phyloP scores from a whole-genome alignment of 1,140 invertebrate species.

The Scylla paramamosain region DNA sequence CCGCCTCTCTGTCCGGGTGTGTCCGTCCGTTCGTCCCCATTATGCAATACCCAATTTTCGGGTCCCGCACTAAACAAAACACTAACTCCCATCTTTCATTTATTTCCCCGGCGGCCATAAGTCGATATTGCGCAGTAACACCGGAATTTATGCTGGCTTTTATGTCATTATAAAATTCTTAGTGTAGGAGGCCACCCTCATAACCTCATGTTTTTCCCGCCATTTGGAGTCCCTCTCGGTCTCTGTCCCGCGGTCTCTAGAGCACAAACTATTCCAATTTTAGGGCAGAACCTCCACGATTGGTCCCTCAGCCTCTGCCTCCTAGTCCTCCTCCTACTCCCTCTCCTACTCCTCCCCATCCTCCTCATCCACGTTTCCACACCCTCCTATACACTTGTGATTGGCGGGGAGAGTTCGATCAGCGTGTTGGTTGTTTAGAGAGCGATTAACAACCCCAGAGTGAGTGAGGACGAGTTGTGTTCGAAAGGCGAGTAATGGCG shows the following conservation, averaged over 20 bases:
- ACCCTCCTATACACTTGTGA: too few species aligned
- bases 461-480: too few species aligned
- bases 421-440: too few species aligned
- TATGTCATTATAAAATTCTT: constrained; percentile 74
- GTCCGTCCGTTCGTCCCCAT: constrained; percentile 5
- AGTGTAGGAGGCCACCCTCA: constrained; percentile 59
- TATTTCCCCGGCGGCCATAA: constrained; percentile 61
- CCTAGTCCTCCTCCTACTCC: neutral
- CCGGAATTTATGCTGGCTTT: constrained; percentile 65
- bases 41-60: constrained; percentile 58
- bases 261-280: constrained; percentile 70
- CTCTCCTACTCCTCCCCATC: too few species aligned
- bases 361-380: too few species aligned
- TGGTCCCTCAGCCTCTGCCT: constrained; percentile 48
- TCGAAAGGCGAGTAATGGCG: neutral
- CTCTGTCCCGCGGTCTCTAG: constrained; percentile 59
- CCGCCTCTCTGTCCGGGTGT: neutral
- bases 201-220: constrained; percentile 70
- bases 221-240: constrained; percentile 67
- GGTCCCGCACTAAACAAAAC: constrained; percentile 56
- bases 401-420: too few species aligned
- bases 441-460: too few species aligned
- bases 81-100: constrained; percentile 63
- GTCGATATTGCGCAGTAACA: constrained; percentile 71
- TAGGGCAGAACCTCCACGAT: constrained; percentile 52